Conservation (phyloP, 2,888 invertebrate genomes). For the Calameuta idolon region DNA sequence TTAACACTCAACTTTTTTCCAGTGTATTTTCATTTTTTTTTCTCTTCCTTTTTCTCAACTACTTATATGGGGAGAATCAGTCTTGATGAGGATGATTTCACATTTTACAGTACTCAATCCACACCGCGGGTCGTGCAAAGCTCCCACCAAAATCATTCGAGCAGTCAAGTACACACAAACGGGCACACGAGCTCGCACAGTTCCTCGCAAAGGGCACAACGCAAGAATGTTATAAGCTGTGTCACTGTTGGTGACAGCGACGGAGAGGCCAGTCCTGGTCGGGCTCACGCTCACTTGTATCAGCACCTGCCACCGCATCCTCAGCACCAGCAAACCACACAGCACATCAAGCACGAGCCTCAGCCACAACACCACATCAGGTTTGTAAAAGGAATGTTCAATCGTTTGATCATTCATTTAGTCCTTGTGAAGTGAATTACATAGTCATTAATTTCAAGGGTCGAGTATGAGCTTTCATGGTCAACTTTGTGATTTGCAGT, state of each 20-base stretch:
- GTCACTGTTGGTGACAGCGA: conserved; percentile 83
- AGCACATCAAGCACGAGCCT: conserved; percentile 71
- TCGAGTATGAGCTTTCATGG: neutral
- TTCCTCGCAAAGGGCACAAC: conserved; percentile 61
- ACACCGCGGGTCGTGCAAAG: conserved; percentile 57
- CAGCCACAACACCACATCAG: conserved; percentile 66
- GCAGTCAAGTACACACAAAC: conserved; percentile 40
- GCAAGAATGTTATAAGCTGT: conserved; percentile 83
- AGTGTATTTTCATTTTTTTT: neutral
- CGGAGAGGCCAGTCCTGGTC: conserved; percentile 74
- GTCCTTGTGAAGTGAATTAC: neutral
- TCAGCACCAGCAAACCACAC: conserved; percentile 60
- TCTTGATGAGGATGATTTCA: conserved; percentile 8
- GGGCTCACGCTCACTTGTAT: conserved; percentile 63
- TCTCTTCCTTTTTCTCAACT: neutral
- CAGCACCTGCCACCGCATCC: conserved; percentile 58
- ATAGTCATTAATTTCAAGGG: neutral
- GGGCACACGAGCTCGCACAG: conserved; percentile 39
- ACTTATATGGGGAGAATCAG: neutral
- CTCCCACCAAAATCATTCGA: conserved; percentile 53
- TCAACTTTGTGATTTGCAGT: conserved; percentile 39
- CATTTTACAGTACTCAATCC: conserved; percentile 55
- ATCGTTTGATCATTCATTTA: neutral
- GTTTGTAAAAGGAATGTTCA: conserved; percentile 33
- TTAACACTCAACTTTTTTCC: neutral